Base-by-base conservation (phyloP, 2,113 vertebrate species). In the Urocynchramus pylzowi region DNA sequence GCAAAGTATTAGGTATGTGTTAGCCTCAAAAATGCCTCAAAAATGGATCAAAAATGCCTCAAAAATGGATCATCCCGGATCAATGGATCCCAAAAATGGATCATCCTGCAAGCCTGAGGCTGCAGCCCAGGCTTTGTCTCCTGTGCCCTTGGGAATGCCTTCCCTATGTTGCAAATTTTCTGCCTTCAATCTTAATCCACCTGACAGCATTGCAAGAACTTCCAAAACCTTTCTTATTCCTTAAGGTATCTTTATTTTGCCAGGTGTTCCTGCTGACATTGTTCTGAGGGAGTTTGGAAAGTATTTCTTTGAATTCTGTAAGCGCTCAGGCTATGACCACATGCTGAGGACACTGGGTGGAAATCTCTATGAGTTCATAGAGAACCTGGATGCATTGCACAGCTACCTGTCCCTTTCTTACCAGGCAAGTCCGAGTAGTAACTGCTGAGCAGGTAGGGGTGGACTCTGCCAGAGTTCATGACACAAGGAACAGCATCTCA, bases 291-390 rank as follows among this genome's bases (percentile, higher is more conserved):
- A 98, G 93, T 98, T 99, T 89, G 98, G 98, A 57, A 97, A 98
- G 84, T 98, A 98, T 94, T 98, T 98, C 97, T 98, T 98, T 95
- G 98, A 98, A 84, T 98, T 98, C 93, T 99, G 98, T 86, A 98
- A 98, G 92, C 97, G 96, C 57, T 98, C 98, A 16, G 98, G 98
- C 53, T 98, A 98, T 44, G 98, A 98, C 89, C 98, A 98, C 81
- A 98, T 98, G 98, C 97, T 99, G 91, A 97, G 98, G 89, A 98
- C 98, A 1, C 96, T 99, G 45, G 98, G 98, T 83, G 98, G 98
- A 85, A 98, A 98, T 92, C 97, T 98, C 11, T 98, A 97, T 11
- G 98, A 98, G 74, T 99, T 98, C 82, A 98, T 98, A 47, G 98
- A 98, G 87, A 98, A 98, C 82, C 89, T 98, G 96, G 98, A 99